Evolutionary conservation across 1,140 invertebrate species (phyloP).

Genomic region (Centruroides vittatus): DNA sequence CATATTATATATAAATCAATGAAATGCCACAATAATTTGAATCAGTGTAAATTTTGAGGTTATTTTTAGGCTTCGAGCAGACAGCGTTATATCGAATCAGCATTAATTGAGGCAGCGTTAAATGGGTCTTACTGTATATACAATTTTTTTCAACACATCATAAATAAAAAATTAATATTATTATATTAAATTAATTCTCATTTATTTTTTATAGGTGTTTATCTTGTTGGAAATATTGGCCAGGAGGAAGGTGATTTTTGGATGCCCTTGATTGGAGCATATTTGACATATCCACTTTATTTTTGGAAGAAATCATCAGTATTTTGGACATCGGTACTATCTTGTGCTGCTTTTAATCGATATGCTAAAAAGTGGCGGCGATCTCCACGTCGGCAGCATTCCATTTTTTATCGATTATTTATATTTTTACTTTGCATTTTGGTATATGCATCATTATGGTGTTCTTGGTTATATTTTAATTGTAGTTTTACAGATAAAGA

Average conservation of each 20-base stretch:
- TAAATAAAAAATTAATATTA: no score
- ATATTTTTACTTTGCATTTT: conserved; percentile 41
- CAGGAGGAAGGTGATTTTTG: conserved; percentile 52
- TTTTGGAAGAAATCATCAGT: conserved; percentile 43
- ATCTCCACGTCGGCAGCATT: conserved; percentile 38
- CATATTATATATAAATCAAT: no score
- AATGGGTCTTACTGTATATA: no score
- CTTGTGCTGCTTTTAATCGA: conserved; percentile 13
- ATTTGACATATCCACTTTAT: conserved; percentile 43
- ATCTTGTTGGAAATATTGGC: conserved; percentile 80
- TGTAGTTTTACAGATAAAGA: conserved; percentile 68
- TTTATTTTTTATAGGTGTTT: conserved; percentile 47
- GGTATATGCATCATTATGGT: conserved; percentile 57
- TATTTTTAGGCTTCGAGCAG: no score
- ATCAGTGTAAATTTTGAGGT: no score
- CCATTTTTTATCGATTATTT: conserved; percentile 27
- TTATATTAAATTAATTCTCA: no score
- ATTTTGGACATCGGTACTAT: conserved; percentile 14
- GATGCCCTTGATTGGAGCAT: conserved; percentile 51
- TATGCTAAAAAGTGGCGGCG: conserved; percentile 62
- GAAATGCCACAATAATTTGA: no score
- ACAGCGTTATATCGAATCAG: no score
- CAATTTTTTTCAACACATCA: no score
- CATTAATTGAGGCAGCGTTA: no score
- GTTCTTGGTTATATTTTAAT: conserved; percentile 75